Percentiles rank a stretch among this genome's conserved stretches.
Evolutionary conservation across 2,113 vertebrate genomes (phyloP).

Genomic region (Gobius niger): DNA sequence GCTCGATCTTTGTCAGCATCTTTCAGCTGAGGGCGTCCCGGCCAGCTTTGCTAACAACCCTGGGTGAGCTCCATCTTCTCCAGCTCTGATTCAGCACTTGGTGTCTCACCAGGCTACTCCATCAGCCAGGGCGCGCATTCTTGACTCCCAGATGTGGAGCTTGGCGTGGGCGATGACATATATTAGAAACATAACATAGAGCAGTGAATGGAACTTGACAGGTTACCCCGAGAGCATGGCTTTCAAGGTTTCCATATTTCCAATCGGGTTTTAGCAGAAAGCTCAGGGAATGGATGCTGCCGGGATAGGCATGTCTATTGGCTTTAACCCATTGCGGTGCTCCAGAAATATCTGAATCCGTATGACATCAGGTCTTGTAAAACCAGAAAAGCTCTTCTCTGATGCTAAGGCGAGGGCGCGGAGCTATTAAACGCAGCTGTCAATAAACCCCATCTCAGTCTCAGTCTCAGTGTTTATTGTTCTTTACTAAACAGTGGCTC

Average conservation of each 20-base stretch:
- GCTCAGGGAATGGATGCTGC: slow-evolving; percentile 45
- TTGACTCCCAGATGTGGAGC: slow-evolving; percentile 71
- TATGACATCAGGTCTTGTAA: slow-evolving; percentile 68
- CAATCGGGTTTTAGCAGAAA: slow-evolving; percentile 64
- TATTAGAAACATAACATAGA: slow-evolving; percentile 76
- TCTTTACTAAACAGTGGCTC: slow-evolving; percentile 66
- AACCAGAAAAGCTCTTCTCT: slow-evolving; percentile 53
- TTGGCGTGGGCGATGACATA: slow-evolving; percentile 76
- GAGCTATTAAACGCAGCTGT: slow-evolving; percentile 73
- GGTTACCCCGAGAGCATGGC: slow-evolving; percentile 69
- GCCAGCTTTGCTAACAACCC: slow-evolving; percentile 57
- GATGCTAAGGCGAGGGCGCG: slow-evolving; percentile 23
- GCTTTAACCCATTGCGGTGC: slow-evolving; percentile 56
- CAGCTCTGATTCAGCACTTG: slow-evolving; percentile 69
- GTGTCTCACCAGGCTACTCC: slow-evolving; percentile 67
- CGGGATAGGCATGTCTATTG: slow-evolving; percentile 55
- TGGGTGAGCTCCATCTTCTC: slow-evolving; percentile 48
- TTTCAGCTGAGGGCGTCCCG: slow-evolving; percentile 51
- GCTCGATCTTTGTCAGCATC: slow-evolving; percentile 62
- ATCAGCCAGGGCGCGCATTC: slow-evolving; percentile 67
- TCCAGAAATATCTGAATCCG: slow-evolving; percentile 25
- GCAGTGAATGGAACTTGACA: slow-evolving; percentile 76
- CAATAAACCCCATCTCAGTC: slow-evolving; percentile 61
- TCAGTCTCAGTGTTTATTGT: slow-evolving; percentile 66
- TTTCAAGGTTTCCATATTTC: slow-evolving; percentile 78